Conservation (phyloP, 2,888 invertebrate genomes). For the Limnephilus rhombicus region DNA sequence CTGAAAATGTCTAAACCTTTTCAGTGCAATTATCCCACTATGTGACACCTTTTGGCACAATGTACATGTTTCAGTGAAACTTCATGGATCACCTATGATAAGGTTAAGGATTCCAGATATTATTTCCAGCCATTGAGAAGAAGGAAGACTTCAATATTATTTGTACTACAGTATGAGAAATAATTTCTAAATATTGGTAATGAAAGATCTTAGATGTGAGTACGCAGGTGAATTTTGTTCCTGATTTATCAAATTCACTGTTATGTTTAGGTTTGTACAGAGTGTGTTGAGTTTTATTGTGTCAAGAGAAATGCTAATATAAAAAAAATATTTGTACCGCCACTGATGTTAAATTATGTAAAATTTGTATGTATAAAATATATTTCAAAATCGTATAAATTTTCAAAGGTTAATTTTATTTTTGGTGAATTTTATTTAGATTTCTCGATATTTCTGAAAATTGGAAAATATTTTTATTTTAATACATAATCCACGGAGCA, state of each 20-base stretch:
- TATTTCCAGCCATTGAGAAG: not conserved
- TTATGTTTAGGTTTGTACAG: not conserved
- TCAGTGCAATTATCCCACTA: too few relatives aligned
- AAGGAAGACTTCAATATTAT: not conserved
- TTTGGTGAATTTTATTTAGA: not conserved
- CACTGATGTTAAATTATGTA: not conserved
- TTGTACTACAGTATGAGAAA: not conserved
- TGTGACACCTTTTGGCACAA: too few relatives aligned
- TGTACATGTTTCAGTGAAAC: too few relatives aligned
- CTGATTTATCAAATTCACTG: not conserved
- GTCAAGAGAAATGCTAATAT: not conserved
- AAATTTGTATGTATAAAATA: not conserved
- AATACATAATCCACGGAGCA: not conserved
- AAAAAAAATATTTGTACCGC: not conserved
- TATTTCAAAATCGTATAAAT: not conserved
- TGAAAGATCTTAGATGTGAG: not conserved
- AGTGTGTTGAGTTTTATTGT: not conserved
- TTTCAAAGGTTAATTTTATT: not conserved
- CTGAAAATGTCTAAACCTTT: too few relatives aligned
- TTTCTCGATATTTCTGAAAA: not conserved
- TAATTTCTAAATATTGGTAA: not conserved
- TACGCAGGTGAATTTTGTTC: not conserved
- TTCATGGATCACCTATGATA: too few relatives aligned
- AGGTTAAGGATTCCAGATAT: not conserved
- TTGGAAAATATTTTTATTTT: not conserved